Conservation (phyloP, 2,113 vertebrate genomes). For the Nothocercus nigrocapillus region DNA sequence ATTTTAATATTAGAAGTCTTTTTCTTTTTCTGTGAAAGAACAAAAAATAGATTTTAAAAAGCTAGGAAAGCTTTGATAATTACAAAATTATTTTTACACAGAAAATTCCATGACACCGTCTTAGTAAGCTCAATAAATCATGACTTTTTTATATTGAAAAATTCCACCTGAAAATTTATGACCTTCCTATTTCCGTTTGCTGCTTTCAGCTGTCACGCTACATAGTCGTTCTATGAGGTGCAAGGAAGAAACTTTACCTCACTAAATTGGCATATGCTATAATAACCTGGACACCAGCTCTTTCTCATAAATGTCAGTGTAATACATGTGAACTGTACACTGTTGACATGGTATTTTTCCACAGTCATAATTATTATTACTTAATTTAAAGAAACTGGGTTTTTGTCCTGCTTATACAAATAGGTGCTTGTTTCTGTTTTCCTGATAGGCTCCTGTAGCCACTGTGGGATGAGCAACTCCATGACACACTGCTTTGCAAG, state of each 20-base stretch:
- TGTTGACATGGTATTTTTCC: background rate
- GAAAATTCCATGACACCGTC: background rate
- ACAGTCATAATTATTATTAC: background rate
- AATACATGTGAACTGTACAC: background rate
- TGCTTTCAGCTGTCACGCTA: background rate
- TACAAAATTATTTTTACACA: background rate
- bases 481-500: slow-evolving; percentile 21
- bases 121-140: background rate
- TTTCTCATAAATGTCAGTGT: background rate
- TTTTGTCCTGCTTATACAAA: background rate
- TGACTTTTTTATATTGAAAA: slow-evolving; percentile 10
- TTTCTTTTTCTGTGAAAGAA: background rate
- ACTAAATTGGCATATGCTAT: background rate
- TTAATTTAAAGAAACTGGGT: background rate
- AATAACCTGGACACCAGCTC: background rate
- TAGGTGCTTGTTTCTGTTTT: background rate
- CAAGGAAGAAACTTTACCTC: background rate
- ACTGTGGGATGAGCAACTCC: background rate
- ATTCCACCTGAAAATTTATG: background rate
- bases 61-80: background rate
- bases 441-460: background rate
- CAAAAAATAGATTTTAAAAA: slow-evolving; percentile 1
- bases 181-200: background rate
- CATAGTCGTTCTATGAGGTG: background rate
- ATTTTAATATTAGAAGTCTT: background rate